phyloP scores from a whole-genome alignment of 2,888 invertebrate genomes.

The Eudasyphora cyanicolor region DNA sequence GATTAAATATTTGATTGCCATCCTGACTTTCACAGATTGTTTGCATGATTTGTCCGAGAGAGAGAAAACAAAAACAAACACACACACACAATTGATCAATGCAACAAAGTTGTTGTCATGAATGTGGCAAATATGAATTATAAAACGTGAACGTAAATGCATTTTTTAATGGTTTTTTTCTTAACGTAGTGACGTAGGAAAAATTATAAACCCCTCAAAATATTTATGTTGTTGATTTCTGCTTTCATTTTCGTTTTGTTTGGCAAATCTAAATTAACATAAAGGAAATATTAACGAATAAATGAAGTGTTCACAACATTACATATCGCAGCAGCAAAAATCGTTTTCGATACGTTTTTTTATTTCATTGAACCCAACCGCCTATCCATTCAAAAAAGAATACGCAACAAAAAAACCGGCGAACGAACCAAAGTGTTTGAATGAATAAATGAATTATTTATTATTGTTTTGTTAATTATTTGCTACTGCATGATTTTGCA shows the following conservation, averaged over 20 bases:
- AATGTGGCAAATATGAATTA: background rate
- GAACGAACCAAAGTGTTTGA: too few relatives aligned
- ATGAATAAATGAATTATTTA: conserved; percentile 39
- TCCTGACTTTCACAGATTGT: background rate
- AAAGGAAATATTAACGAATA: conserved; percentile 1
- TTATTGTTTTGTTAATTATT: conserved; percentile 46
- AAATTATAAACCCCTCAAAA: background rate
- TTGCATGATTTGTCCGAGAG: background rate
- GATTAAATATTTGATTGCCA: background rate
- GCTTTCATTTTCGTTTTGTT: background rate
- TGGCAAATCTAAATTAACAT: background rate
- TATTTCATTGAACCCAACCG: too few relatives aligned
- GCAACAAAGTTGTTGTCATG: background rate
- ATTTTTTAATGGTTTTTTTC: background rate
- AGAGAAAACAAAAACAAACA: too few relatives aligned
- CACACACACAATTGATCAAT: background rate
- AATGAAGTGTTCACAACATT: background rate
- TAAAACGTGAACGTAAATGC: background rate
- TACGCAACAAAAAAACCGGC: too few relatives aligned
- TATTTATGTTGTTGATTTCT: background rate
- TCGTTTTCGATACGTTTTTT: background rate
- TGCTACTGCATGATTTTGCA: conserved; percentile 60
- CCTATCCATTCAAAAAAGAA: too few relatives aligned
- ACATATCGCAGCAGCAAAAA: background rate
- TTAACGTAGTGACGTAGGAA: background rate